A percentile compares a stretch with the other conserved stretches of the same genome.
These are phyloP conservation scores for Gadopsis marmoratus DNA, from an alignment of 2,797 vertebrate species.

Conservation along the genomic window DNA sequence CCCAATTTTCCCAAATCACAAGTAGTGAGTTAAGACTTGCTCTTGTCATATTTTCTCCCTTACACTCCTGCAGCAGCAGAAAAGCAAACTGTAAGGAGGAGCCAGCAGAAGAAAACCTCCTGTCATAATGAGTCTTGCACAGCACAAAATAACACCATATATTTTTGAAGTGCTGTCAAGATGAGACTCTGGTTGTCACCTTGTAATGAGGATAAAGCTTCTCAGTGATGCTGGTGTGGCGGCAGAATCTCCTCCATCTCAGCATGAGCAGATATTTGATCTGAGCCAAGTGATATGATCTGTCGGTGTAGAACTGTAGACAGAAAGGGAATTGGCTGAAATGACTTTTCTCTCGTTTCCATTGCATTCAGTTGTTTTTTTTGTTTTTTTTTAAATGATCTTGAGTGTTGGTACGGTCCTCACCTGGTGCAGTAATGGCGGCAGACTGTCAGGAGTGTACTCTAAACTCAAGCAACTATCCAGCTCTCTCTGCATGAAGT, in stretches of 20 bases:
- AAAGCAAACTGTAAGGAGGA: neutral
- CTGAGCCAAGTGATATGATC: slow-evolving; percentile 83
- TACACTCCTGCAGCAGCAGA: neutral
- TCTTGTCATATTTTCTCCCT: neutral
- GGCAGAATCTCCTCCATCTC: slow-evolving; percentile 88
- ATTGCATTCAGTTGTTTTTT: no score
- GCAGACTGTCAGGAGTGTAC: slow-evolving; percentile 70
- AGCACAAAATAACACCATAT: no score
- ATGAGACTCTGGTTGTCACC: slow-evolving; percentile 63
- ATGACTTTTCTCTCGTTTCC: accelerated
- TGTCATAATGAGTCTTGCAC: neutral
- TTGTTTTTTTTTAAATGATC: neutral
- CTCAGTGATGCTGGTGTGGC: slow-evolving; percentile 75
- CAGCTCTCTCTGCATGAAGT: slow-evolving; percentile 85
- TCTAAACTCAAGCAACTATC: slow-evolving; percentile 84
- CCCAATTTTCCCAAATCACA: neutral
- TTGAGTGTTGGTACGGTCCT: neutral
- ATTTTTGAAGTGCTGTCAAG: neutral
- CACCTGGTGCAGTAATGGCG: slow-evolving; percentile 81
- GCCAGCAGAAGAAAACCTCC: neutral
- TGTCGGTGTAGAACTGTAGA: slow-evolving; percentile 83
- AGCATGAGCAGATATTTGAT: slow-evolving; percentile 87
- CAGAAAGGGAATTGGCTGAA: neutral
- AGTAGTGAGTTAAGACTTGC: neutral
- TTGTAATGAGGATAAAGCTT: slow-evolving; percentile 83